Conservation (phyloP, 2,113 vertebrate species). For the Microcebus ravelobensis region DNA sequence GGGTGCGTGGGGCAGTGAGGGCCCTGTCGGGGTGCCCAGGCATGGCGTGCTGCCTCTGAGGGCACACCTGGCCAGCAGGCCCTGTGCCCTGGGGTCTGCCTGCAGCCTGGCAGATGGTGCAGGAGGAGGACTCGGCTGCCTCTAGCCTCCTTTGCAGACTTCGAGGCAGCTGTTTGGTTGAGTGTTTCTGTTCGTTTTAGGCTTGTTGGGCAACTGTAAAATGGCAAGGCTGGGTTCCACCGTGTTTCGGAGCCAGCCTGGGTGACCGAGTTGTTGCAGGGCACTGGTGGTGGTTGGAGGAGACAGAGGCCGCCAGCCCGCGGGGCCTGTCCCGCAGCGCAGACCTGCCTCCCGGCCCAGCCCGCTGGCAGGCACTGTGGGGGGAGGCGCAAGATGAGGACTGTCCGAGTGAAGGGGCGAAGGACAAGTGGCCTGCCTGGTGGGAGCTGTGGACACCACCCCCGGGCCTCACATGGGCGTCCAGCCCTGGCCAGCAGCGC, state of each 20-base stretch:
- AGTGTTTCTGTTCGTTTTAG: not conserved
- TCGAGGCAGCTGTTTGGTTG: not conserved
- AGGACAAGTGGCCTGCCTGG: no score
- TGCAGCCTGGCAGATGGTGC: not conserved
- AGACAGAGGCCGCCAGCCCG: no score
- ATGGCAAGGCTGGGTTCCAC: not conserved
- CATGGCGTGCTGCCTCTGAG: not conserved
- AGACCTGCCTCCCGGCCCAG: not conserved
- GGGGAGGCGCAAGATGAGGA: no score
- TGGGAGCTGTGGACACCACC: no score
- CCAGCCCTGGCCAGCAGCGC: not conserved
- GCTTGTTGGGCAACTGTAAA: not conserved
- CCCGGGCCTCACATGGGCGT: no score
- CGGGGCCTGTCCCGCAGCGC: not conserved
- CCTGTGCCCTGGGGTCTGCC: not conserved
- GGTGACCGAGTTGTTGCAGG: not conserved
- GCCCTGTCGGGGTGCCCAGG: not conserved
- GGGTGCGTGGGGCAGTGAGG: not conserved
- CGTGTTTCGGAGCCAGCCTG: not conserved
- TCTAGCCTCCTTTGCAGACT: not conserved
- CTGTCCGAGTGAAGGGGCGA: no score
- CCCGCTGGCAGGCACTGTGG: no score
- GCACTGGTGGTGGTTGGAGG: not conserved
- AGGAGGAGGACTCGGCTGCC: fast-evolving
- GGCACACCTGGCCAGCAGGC: no score